Conservation (phyloP, 2,888 invertebrate genomes). For the Pterostichus niger region DNA sequence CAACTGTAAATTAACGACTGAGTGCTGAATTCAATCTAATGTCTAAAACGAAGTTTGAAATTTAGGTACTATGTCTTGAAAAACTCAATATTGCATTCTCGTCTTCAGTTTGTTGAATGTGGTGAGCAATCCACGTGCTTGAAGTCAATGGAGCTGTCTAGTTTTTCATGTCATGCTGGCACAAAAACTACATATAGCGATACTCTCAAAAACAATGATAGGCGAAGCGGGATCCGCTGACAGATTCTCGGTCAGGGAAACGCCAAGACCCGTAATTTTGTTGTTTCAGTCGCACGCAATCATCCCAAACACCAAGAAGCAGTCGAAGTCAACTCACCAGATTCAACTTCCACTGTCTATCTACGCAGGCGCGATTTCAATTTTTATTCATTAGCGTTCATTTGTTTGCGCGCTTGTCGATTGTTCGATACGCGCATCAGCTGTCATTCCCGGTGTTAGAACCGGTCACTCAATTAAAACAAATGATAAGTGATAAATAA, state of each 20-base stretch:
- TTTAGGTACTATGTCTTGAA: no score
- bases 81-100: no score
- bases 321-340: background rate
- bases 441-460: constrained; percentile 62
- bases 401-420: constrained; percentile 58
- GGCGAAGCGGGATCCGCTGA: constrained; percentile 48
- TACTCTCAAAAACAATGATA: constrained; percentile 57
- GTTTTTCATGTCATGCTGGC: constrained; percentile 65
- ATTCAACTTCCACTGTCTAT: background rate
- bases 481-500: constrained; percentile 67
- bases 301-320: constrained; percentile 22
- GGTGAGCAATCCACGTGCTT: background rate
- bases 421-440: constrained; percentile 63
- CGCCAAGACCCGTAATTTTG: constrained; percentile 65
- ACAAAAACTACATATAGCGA: constrained; percentile 58
- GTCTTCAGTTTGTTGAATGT: background rate
- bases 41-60: no score
- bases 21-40: no score
- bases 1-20: no score
- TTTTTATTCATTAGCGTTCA: constrained; percentile 63
- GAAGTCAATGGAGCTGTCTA: constrained; percentile 58
- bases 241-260: constrained; percentile 26
- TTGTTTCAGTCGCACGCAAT: constrained; percentile 60
- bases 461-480: constrained; percentile 67
- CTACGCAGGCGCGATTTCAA: constrained; percentile 50